Evolutionary conservation across 2,888 invertebrate genomes (phyloP).

Genomic region (Leuctra nigra): DNA sequence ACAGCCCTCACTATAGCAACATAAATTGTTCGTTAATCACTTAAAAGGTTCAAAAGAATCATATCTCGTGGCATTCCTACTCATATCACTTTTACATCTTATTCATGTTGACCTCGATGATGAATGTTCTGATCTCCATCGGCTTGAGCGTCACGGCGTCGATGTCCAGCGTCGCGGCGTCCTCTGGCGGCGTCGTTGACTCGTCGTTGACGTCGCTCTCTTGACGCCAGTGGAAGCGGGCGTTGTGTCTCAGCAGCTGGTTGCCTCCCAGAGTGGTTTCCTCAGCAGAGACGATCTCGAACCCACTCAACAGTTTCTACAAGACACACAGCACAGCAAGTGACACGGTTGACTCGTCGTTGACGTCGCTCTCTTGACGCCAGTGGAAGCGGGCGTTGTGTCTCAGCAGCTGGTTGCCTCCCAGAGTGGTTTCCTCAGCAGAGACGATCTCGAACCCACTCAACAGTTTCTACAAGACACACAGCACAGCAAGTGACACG

Average conservation of each 20-base stretch:
- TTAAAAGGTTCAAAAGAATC: no score
- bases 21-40: no score
- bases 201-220: slow-evolving; percentile 35
- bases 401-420: slow-evolving; percentile 57
- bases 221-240: slow-evolving; percentile 48
- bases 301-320: slow-evolving; percentile 49
- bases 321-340: no score
- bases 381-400: slow-evolving; percentile 50
- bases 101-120: slow-evolving; percentile 41
- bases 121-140: slow-evolving; percentile 67
- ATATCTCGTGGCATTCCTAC: no score
- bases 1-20: no score
- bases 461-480: slow-evolving; percentile 47
- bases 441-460: slow-evolving; percentile 47
- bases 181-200: background rate
- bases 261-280: slow-evolving; percentile 70
- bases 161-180: background rate
- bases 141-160: slow-evolving; percentile 50
- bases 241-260: slow-evolving; percentile 49
- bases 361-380: slow-evolving; percentile 39
- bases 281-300: slow-evolving; percentile 47
- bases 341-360: slow-evolving; percentile 26
- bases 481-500: background rate
- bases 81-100: no score
- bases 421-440: slow-evolving; percentile 60